Percentiles rank a stretch among this genome's conserved stretches.
Evolutionary conservation across 2,113 vertebrate species (phyloP).

Genomic region (Machaerirhynchus nigripectus): DNA sequence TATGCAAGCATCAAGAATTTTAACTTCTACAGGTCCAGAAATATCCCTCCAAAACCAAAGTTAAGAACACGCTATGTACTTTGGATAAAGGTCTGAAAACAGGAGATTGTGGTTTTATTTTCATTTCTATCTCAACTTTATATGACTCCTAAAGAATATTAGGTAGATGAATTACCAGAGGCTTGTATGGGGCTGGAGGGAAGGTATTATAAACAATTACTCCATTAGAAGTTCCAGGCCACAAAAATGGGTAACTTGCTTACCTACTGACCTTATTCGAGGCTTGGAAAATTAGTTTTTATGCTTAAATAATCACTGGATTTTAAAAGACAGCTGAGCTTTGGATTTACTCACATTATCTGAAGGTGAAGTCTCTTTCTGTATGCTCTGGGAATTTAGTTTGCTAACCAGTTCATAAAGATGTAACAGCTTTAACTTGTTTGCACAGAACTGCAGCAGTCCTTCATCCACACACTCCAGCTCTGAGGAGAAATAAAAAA

Average conservation of each 20-base stretch:
- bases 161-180: not conserved
- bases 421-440: conserved; percentile 85
- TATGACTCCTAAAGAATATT: not conserved
- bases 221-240: not conserved
- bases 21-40: not conserved
- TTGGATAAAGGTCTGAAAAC: not conserved
- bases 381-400: conserved; percentile 69
- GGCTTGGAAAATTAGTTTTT: not conserved
- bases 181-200: fast-evolving
- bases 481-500: conserved; percentile 72
- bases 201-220: not conserved
- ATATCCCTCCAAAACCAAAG: not conserved
- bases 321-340: not conserved
- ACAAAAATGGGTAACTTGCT: not conserved
- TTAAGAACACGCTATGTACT: not conserved
- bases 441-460: conserved; percentile 86
- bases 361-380: conserved; percentile 46
- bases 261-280: not conserved
- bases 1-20: not conserved
- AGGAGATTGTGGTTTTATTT: not conserved
- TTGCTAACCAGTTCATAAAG: conserved; percentile 87
- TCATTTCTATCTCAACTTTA: not conserved
- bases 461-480: conserved; percentile 84
- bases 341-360: conserved; percentile 73
- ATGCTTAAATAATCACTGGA: not conserved